A percentile compares a stretch with the other conserved stretches of the same genome.
These are phyloP conservation scores for Orestias chungarensis DNA, from an alignment of 2,797 vertebrate species.

Conservation along the genomic window DNA sequence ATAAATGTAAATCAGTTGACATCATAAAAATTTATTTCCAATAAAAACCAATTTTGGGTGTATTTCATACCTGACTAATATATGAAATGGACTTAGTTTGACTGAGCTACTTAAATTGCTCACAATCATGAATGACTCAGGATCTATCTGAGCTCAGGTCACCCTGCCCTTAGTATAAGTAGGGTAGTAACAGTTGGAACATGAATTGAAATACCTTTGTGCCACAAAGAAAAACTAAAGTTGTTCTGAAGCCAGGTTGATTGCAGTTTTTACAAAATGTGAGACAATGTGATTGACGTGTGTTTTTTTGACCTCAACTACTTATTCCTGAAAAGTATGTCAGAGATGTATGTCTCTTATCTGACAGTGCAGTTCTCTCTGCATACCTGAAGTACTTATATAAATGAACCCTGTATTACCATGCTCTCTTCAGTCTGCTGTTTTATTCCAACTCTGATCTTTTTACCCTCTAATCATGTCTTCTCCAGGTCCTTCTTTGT, in stretches of 20 bases:
- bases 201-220: slow-evolving; percentile 18
- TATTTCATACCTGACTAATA: too few relatives aligned
- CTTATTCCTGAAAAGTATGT: slow-evolving; percentile 44
- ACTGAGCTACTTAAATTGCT: slow-evolving; percentile 21
- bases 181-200: background rate
- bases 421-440: slow-evolving; percentile 25
- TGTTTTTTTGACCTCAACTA: slow-evolving; percentile 46
- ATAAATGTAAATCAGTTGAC: background rate
- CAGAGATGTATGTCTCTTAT: slow-evolving; percentile 22
- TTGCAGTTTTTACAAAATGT: slow-evolving; percentile 12
- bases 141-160: slow-evolving; percentile 32
- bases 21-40: too few relatives aligned
- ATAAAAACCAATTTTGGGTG: background rate
- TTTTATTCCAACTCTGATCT: slow-evolving; percentile 27
- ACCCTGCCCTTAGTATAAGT: slow-evolving; percentile 21
- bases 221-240: background rate
- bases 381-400: slow-evolving; percentile 34
- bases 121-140: slow-evolving; percentile 35
- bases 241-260: slow-evolving; percentile 12
- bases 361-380: slow-evolving; percentile 20
- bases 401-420: slow-evolving; percentile 49
- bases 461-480: slow-evolving; percentile 43
- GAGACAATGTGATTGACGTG: slow-evolving; percentile 34
- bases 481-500: slow-evolving; percentile 30
- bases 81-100: slow-evolving; percentile 16